Evolutionary conservation across 2,113 vertebrate species (phyloP), one percentile per base, ranked within the genome.

Genomic region (Ammodramus savannarum): DNA sequence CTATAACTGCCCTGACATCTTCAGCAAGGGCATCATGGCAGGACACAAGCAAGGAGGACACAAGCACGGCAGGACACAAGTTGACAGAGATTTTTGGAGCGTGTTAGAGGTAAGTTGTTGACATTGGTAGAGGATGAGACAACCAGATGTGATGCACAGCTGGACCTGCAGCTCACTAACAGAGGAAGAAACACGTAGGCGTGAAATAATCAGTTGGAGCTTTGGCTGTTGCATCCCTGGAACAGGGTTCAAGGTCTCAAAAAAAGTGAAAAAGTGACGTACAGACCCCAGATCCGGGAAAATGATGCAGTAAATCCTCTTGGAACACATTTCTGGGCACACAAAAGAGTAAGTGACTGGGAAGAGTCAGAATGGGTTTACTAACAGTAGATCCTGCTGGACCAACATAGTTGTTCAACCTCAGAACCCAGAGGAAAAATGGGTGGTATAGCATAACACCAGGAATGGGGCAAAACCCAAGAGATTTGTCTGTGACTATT

Each of bases 141-240:
- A 69, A 32, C 4, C 16, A 48, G 55, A n/a, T 18, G 66, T 10
- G 11, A 69, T 25, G 9, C 18, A 54, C 18, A 75, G 27, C 27
- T 78, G 29, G 31, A 76, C 66, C 34, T 72, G 23, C n/a, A 68
- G 13, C 25, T 92, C 55, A 69, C 29, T 43, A 62, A 49, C 20
- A 26, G 25, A 27, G 29, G 22, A 81, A 77, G 29, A 81, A 78
- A 3, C 0, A 1, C 1, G 11, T 38, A 4, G 13, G 11, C 25
- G 62, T 7, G 3, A 5, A 18, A 66, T 29, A 61, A 66, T 69
- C 31, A 36, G 10, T 3, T 23, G 36, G 10, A 74, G 11, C 16
- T 52, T 1, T 66, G n/a, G 16, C 36, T 71, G 21, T 75, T 1
- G 2, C 6, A 10, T 26, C 8, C 4, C 34, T 54, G 23, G 44